Base-by-base conservation (phyloP, 1,140 invertebrate genomes). In the Drosophila saltans region DNA sequence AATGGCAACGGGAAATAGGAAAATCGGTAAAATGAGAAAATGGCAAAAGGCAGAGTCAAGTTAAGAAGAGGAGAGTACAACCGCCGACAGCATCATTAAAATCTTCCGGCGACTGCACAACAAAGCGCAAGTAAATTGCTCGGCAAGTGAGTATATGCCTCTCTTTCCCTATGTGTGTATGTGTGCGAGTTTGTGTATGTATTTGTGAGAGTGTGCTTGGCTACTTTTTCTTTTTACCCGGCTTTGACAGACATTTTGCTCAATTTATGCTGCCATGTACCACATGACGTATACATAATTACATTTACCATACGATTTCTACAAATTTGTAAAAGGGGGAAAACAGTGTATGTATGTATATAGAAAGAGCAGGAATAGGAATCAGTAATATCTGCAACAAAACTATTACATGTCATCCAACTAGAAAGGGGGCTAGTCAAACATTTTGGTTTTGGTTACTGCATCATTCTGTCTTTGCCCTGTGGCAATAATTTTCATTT, bases 91-190 rank as follows among this genome's bases (percentile, higher is more conserved):
- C 73, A 69, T 89, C 84, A 89, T 89, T 89, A 89, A 89, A 89
- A 89, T 89, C 78, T 89, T 90, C 75, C 84, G 81, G 78, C 60
- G 16, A 52, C 66, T 83, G 84, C 78, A 83, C 83, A 77, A 83
- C 84, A 86, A 86, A 88, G 84, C 80, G 62, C 68, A 56, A 69
- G 84, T 71, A 89, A 88, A 89, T 88, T 88, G 77, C 77, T 83
- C 68, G 75, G 60, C 75, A 70, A 52, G 39, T 66, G 48, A 58
- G 63, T 56, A 61, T 1, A 60, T 30, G 45, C 33, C 33, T 68
- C 40, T 40, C 40, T 58, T 11, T 57, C n/a, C 9, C 28, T 55
- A n/a, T 36, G 21, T 30, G 48, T 66, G 40, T 41, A 16, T 33
- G 67, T 66, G 48, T 43, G 41, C 3, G 3, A 3, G 16, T 45